A percentile compares a stretch with the other conserved stretches of the same genome.
phyloP scores from a whole-genome alignment of 2,888 invertebrate species.

The Synergus itoensis region DNA sequence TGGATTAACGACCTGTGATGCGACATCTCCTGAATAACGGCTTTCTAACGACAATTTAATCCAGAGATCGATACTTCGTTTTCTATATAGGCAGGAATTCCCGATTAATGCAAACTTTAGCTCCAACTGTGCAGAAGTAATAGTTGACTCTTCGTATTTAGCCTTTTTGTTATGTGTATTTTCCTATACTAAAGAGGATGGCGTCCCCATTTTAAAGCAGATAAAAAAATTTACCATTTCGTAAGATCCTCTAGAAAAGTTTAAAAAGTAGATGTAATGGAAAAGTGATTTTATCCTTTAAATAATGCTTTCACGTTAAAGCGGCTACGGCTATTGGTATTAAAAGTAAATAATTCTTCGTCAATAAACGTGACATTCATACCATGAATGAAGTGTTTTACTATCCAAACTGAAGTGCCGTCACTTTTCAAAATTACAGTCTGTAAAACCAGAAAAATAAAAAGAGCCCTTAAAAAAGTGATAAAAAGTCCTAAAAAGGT shows the following conservation, averaged over 20 bases:
- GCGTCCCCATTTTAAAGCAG: neutral
- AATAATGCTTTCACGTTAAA: too few relatives aligned
- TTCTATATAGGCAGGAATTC: neutral
- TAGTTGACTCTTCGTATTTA: neutral
- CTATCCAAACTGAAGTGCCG: conserved; percentile 46
- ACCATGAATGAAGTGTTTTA: conserved; percentile 44
- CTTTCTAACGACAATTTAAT: conserved; percentile 1
- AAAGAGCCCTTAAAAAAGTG: too few relatives aligned
- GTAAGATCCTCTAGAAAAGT: neutral
- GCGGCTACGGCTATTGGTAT: too few relatives aligned
- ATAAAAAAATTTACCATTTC: neutral
- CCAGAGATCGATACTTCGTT: conserved; percentile 1
- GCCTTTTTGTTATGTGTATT: neutral
- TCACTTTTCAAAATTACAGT: too few relatives aligned
- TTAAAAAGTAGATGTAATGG: too few relatives aligned
- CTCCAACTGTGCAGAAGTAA: neutral
- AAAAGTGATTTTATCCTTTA: too few relatives aligned
- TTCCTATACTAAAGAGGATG: neutral
- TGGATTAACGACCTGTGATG: neutral
- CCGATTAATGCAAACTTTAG: conserved; percentile 1
- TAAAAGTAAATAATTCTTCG: too few relatives aligned
- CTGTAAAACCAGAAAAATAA: too few relatives aligned
- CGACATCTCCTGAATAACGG: neutral
- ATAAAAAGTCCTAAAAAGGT: too few relatives aligned
- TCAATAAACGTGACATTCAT: too few relatives aligned